These are phyloP conservation scores for Pristionchus maxplancki DNA, from an alignment of 2,888 invertebrate genomes.

Conservation along the genomic window DNA sequence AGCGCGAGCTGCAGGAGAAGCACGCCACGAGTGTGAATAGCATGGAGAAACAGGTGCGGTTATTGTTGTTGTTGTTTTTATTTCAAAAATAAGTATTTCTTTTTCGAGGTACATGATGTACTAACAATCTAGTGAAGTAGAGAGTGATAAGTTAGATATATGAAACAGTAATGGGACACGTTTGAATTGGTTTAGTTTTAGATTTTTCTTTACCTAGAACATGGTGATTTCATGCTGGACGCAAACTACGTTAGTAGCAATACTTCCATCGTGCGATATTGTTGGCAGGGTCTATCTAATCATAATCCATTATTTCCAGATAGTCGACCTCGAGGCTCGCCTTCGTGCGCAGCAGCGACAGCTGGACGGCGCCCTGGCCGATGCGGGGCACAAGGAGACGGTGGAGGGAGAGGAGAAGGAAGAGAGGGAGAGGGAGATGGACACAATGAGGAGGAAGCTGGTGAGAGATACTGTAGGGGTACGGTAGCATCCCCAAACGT, in stretches of 20 bases:
- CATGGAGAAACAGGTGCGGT: slow-evolving; percentile 6
- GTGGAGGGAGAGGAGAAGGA: slow-evolving; percentile 80
- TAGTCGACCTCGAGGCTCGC: slow-evolving; percentile 66
- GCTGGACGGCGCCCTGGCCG: slow-evolving; percentile 64
- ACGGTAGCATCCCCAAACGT: too few relatives aligned
- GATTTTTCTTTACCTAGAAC: too few relatives aligned
- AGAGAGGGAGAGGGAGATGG: slow-evolving; percentile 80
- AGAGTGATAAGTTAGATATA: too few relatives aligned
- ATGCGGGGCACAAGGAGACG: slow-evolving; percentile 57
- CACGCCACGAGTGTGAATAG: not conserved
- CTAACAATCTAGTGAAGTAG: too few relatives aligned
- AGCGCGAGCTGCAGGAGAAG: not conserved
- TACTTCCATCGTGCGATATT: too few relatives aligned
- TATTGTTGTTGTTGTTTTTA: not conserved
- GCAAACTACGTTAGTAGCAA: too few relatives aligned
- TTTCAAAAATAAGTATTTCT: not conserved
- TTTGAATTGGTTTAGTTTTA: too few relatives aligned
- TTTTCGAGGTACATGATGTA: too few relatives aligned
- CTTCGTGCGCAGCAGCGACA: slow-evolving; percentile 76
- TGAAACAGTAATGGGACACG: too few relatives aligned
- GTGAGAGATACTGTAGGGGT: too few relatives aligned
- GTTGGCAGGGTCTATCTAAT: too few relatives aligned
- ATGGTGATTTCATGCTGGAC: too few relatives aligned
- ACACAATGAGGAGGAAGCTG: slow-evolving; percentile 78
- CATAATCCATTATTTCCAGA: slow-evolving; percentile 17